These are phyloP conservation scores for Mesochorus sp. DNA, from an alignment of 2,888 invertebrate genomes.

Conservation along the genomic window DNA sequence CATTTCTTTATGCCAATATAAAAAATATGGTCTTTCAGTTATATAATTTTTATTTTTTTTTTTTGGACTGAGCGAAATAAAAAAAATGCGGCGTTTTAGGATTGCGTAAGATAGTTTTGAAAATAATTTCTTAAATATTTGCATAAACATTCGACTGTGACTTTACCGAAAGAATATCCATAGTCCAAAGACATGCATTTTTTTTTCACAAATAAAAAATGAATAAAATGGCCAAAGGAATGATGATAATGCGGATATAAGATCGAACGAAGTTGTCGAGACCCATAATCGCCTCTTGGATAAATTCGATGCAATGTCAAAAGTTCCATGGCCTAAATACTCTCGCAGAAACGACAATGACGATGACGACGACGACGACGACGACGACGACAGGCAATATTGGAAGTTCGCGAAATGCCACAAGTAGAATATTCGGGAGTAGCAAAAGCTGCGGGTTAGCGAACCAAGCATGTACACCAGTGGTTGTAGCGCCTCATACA, in stretches of 20 bases:
- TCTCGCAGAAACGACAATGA: too few relatives aligned
- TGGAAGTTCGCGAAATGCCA: background rate
- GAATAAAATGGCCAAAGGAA: background rate
- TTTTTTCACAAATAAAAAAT: background rate
- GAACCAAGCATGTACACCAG: background rate
- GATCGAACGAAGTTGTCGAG: background rate
- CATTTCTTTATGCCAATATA: slow-evolving; percentile 7
- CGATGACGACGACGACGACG: too few relatives aligned
- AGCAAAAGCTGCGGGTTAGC: background rate
- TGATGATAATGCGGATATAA: background rate
- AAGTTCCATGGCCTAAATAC: background rate
- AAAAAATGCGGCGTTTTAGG: too few relatives aligned
- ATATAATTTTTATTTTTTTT: slow-evolving; percentile 11
- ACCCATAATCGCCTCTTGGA: background rate
- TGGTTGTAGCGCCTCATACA: background rate
- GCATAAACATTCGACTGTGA: too few relatives aligned
- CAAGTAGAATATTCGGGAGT: background rate
- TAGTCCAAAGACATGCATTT: background rate
- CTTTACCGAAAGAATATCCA: background rate
- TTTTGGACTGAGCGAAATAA: too few relatives aligned
- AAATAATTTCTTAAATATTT: too few relatives aligned
- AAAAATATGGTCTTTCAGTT: too few relatives aligned
- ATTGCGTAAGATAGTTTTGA: too few relatives aligned
- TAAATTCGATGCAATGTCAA: background rate
- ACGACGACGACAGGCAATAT: background rate